Evolutionary conservation across 2,888 invertebrate species (phyloP), one percentile per base, ranked within the genome.

Genomic region (Troides helena): DNA sequence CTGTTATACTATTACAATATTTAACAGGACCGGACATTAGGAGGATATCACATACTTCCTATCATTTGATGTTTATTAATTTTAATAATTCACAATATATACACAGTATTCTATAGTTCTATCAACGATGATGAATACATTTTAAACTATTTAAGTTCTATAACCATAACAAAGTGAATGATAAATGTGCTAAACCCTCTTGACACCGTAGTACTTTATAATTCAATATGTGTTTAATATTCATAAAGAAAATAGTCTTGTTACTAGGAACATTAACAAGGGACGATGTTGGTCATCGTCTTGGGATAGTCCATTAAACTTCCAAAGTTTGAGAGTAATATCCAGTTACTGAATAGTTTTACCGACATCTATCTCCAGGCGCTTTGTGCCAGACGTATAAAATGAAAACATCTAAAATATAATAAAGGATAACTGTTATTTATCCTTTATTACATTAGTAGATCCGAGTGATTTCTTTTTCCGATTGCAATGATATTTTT

Each of bases 251-350:
- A 68, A 63, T 62, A 60, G 59, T 68, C 63, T 68, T 50, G 64
- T 68, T 68, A 64, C 59, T 64, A 39, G n/a, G 64, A 68, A 59
- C 63, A 64, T 68, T 68, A 68, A 64, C 63, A 68, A 63, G 68
- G 68, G 68, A 68, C 68, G 46, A 63, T 68, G 68, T 68, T 68
- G 63, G 62, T 62, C 68, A 63, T 62, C 68, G 64, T 50, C 64
- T 68, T 68, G 68, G 63, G 68, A 64, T 58, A 68, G 59, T 68
- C 63, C 68, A 68, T 68, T 68, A 68, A 68, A 64, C 59, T 68
- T 60, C 59, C 43, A 68, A 68, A 68, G 63, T 68, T 68, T 50
- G 63, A 63, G 68, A 58, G 58, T 59, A 64, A 64, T 64, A 59
- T 60, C 62, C 59, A 64, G 68, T 68, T 68, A 64, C 68, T 63